Evolutionary conservation across 1,140 invertebrate species (phyloP).

Genomic region (Nixonia krombeini): DNA sequence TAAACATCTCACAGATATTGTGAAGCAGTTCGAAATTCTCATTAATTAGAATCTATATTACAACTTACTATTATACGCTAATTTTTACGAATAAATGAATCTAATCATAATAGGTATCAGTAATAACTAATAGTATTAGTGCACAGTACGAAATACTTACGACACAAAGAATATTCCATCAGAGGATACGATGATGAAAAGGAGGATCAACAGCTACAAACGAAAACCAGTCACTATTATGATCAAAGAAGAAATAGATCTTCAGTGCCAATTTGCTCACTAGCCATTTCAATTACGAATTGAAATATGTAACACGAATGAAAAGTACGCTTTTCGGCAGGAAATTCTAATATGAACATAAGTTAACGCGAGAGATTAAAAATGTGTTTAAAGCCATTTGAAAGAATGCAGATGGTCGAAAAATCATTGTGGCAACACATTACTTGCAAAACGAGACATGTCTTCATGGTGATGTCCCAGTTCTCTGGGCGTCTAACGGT

Average conservation of each 20-base stretch:
- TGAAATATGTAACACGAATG: background rate
- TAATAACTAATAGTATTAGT: background rate
- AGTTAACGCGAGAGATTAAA: background rate
- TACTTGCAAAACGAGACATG: constrained; percentile 33
- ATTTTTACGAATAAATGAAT: too few species aligned
- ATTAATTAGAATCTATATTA: too few species aligned
- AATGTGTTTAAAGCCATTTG: background rate
- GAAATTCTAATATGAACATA: background rate
- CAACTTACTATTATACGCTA: too few species aligned
- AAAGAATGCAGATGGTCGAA: background rate
- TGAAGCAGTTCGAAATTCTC: too few species aligned
- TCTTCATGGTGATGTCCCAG: constrained; percentile 40
- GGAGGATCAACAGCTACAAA: constrained; percentile 47
- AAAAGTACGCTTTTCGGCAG: background rate
- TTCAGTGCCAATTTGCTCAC: background rate
- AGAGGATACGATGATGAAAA: constrained; percentile 25
- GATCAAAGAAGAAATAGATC: background rate
- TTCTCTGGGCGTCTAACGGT: constrained; percentile 25
- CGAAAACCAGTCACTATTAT: constrained; percentile 38
- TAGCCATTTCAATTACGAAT: background rate
- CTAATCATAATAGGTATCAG: too few species aligned
- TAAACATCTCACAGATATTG: too few species aligned
- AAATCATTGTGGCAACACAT: constrained; percentile 8
- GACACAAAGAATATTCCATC: constrained; percentile 51
- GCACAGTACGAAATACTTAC: constrained; percentile 43